phyloP scores from a whole-genome alignment of 2,797 vertebrate genomes.

The Galago senegalensis region DNA sequence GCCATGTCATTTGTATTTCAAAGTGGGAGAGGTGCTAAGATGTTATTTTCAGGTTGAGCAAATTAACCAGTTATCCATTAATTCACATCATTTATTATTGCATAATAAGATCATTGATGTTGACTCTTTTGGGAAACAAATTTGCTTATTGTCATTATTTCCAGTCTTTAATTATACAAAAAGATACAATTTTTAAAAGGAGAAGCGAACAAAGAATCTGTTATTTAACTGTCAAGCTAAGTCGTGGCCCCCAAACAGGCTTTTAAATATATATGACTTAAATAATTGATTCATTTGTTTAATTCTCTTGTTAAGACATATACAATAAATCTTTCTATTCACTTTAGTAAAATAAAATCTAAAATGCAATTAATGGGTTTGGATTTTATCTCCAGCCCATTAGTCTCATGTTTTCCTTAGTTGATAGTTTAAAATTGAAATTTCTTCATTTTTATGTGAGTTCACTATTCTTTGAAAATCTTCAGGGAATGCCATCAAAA shows the following conservation, averaged over 20 bases:
- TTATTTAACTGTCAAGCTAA: not conserved
- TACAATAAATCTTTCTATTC: slow-evolving; percentile 20
- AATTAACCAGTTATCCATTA: not conserved
- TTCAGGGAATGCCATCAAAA: slow-evolving; percentile 73
- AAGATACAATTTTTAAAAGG: slow-evolving; percentile 6
- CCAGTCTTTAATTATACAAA: not conserved
- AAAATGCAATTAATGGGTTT: not conserved
- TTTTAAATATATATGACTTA: not conserved
- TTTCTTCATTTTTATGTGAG: slow-evolving; percentile 58
- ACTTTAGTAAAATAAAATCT: slow-evolving; percentile 55
- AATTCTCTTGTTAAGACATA: not conserved
- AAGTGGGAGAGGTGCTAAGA: not conserved
- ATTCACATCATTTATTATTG: not conserved
- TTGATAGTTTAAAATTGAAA: slow-evolving; percentile 62
- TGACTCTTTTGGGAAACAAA: slow-evolving; percentile 42
- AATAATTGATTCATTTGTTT: slow-evolving; percentile 35
- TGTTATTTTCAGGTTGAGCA: not conserved
- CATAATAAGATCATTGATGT: not conserved
- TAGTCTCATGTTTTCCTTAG: slow-evolving; percentile 47
- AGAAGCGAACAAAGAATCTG: not conserved
- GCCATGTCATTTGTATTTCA: not conserved
- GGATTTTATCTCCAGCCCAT: slow-evolving; percentile 29
- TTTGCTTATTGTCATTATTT: slow-evolving; percentile 9
- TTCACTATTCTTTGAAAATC: slow-evolving; percentile 61
- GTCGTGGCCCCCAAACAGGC: not conserved